Percentiles rank a stretch among this genome's conserved stretches.
Evolutionary conservation across 2,888 invertebrate genomes (phyloP).

Genomic region (Diaphora mendica): DNA sequence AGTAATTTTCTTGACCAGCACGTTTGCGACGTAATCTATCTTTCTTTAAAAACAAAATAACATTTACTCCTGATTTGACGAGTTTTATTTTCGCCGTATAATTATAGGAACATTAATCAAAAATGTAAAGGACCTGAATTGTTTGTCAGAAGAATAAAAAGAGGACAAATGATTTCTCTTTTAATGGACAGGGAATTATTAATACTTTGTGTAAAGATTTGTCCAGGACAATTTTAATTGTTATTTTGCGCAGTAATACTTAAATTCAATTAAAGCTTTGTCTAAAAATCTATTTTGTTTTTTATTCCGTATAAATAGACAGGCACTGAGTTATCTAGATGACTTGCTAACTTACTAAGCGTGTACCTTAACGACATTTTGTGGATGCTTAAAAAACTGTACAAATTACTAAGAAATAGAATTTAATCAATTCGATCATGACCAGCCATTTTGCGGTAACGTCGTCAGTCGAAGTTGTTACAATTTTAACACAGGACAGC

Average conservation of each 20-base stretch:
- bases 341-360: conserved; percentile 27
- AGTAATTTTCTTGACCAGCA: conserved; percentile 21
- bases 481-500: conserved; percentile 26
- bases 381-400: conserved; percentile 15
- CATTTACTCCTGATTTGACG: conserved; percentile 22
- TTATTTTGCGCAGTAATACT: conserved; percentile 20
- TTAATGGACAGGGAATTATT: conserved; percentile 30
- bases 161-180: conserved; percentile 37
- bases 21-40: conserved; percentile 28
- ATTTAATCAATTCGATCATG: conserved; percentile 24
- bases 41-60: conserved; percentile 33
- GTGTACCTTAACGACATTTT: conserved; percentile 26
- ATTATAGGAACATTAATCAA: conserved; percentile 49
- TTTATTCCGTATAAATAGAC: neutral
- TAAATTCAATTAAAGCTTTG: neutral
- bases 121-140: conserved; percentile 35
- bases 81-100: conserved; percentile 34
- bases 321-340: conserved; percentile 18
- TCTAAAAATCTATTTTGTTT: neutral
- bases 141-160: conserved; percentile 23
- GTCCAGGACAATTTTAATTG: conserved; percentile 18
- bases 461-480: conserved; percentile 28
- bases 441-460: conserved; percentile 32
- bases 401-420: conserved; percentile 34
- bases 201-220: conserved; percentile 26